Conservation (phyloP, 2,113 vertebrate species). For the Sinocyclocheilus grahami region DNA sequence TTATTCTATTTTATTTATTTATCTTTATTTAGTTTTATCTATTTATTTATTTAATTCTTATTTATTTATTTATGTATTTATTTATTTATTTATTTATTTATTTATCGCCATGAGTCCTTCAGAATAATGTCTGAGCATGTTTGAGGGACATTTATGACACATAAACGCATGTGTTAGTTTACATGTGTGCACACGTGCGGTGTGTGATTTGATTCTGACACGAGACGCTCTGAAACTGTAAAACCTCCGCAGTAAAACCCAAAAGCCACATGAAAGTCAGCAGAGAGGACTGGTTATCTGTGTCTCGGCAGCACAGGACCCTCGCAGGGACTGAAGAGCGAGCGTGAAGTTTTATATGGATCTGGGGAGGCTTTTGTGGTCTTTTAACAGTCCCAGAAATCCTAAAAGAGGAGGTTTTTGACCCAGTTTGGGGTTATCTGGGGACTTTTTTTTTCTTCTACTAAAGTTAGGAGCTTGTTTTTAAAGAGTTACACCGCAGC, state of each 20-base stretch:
- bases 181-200: not conserved
- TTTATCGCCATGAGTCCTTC: too few species aligned
- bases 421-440: conserved; percentile 38
- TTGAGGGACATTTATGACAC: not conserved
- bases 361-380: conserved; percentile 31
- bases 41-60: too few species aligned
- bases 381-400: conserved; percentile 42
- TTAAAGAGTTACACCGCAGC: conserved; percentile 22
- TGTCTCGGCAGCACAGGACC: not conserved
- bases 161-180: not conserved
- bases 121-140: conserved; percentile 6
- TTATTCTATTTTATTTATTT: too few species aligned
- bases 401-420: conserved; percentile 22
- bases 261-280: conserved; percentile 32
- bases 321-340: not conserved
- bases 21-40: too few species aligned
- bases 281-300: conserved; percentile 17
- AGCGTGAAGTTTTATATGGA: not conserved
- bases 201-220: not conserved
- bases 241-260: conserved; percentile 33
- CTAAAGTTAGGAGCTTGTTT: not conserved
- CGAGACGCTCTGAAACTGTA: not conserved
- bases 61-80: too few species aligned
- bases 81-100: too few species aligned
- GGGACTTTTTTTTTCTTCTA: not conserved